Evolutionary conservation across 1,140 invertebrate genomes (phyloP), one percentile per base, ranked within the genome.

Genomic region (Calliopsis andreniformis): DNA sequence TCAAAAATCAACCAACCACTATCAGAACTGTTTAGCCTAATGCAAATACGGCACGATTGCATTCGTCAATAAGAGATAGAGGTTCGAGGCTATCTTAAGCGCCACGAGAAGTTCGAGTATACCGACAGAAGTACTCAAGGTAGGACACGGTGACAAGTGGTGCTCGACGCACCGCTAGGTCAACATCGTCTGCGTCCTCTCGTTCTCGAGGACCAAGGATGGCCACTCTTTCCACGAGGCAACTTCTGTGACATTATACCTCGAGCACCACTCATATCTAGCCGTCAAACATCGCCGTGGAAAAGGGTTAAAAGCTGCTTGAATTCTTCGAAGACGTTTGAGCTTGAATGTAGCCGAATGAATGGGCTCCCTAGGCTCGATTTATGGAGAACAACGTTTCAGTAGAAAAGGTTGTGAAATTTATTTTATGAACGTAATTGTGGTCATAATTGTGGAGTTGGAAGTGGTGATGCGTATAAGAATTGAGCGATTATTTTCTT

Each of bases 91-190:
- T 53, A 58, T 76, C 73, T 67, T 28, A 32, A 69, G 64, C 51
- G 53, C 32, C 64, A 42, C n/a, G 47, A 30, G 25, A 5, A 10
- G 55, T 20, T 39, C 10, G 35, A 69, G 73, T 61, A 25, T 61
- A 51, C 43, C 28, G 73, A 69, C 66, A 69, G 55, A 76, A 43
- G 45, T 76, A 69, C 73, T 69, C 35, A 28, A 76, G 66, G 30
- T 81, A 83, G 70, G 84, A 86, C 82, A 86, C 84, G 84, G 88
- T 87, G 89, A 90, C 89, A 90, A 90, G 89, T 90, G 88, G 86
- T 84, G 79, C 79, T 82, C 72, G 68, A 67, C 75, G 76, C 69
- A 75, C 61, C 76, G 80, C 73, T 76, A 69, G 45, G 73, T 68
- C 64, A 76, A 76, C 55, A 43, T 59, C 35, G 66, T 59, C 73